Conservation (phyloP, 2,797 vertebrate species). For the Scarus forsteni region DNA sequence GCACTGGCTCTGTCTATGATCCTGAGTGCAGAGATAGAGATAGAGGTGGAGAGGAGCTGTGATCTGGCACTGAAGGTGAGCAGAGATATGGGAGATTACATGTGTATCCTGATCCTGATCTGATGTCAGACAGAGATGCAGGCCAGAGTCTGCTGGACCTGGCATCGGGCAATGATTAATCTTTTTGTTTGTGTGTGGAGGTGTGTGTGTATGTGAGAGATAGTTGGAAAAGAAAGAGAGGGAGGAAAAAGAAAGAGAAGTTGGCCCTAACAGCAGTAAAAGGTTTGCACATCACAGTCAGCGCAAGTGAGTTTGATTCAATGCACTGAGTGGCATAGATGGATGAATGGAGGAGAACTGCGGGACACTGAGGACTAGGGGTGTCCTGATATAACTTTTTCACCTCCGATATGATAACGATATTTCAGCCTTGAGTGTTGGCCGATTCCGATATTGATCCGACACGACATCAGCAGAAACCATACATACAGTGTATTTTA, state of each 20-base stretch:
- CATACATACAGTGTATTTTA: too few species aligned
- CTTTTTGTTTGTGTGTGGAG: conserved; percentile 29
- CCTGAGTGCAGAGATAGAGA: conserved; percentile 34
- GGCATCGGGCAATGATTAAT: conserved; percentile 56
- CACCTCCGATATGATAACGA: too few species aligned
- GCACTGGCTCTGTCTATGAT: conserved; percentile 2
- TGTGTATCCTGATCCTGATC: conserved; percentile 69
- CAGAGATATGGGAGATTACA: conserved; percentile 74
- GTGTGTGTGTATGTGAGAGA: conserved; percentile 17
- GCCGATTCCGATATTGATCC: too few species aligned
- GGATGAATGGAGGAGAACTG: too few species aligned
- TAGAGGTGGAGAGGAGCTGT: conserved; percentile 18
- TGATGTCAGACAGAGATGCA: conserved; percentile 62
- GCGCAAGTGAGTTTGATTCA: too few species aligned
- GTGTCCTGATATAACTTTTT: too few species aligned
- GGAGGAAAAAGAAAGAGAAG: not conserved
- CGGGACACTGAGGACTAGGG: too few species aligned
- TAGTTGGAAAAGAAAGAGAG: not conserved
- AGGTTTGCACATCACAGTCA: too few species aligned
- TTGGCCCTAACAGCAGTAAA: too few species aligned
- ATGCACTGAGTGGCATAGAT: too few species aligned
- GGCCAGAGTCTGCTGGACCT: conserved; percentile 51
- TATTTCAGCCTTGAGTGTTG: too few species aligned
- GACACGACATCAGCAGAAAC: too few species aligned
- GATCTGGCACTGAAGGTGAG: conserved; percentile 38